phyloP scores from a whole-genome alignment of 2,888 invertebrate genomes.

The Ochropleura plecta region DNA sequence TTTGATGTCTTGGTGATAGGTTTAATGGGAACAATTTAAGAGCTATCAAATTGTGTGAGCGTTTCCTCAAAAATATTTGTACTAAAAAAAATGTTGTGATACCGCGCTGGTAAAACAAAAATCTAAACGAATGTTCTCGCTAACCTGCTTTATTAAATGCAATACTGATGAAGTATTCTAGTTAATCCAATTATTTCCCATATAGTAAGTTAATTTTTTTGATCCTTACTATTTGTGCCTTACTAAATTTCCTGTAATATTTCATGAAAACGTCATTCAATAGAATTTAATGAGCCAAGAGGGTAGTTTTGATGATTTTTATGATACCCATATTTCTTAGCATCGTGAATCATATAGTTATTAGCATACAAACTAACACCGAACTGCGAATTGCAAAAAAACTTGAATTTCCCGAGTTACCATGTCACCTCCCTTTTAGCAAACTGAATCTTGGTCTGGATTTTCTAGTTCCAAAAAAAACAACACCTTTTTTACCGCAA shows the following conservation, averaged over 20 bases:
- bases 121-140: background rate
- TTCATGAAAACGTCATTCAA: no score
- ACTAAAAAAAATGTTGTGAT: background rate
- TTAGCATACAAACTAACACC: no score
- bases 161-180: background rate
- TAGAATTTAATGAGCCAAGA: no score
- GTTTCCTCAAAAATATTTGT: background rate
- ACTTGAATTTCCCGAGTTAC: no score
- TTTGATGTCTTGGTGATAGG: slow-evolving; percentile 37
- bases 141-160: background rate
- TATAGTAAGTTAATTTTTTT: background rate
- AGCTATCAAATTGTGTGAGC: slow-evolving; percentile 18
- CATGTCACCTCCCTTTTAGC: no score
- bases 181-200: background rate
- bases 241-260: background rate
- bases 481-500: background rate
- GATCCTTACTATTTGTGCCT: background rate
- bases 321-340: no score
- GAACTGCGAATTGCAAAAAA: no score
- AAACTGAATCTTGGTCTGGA: background rate
- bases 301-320: no score
- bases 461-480: background rate
- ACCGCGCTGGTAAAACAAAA: background rate
- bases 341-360: no score
- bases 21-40: slow-evolving; percentile 22